Conservation (phyloP, 2,113 vertebrate genomes). For the Dryoscopus gambensis region DNA sequence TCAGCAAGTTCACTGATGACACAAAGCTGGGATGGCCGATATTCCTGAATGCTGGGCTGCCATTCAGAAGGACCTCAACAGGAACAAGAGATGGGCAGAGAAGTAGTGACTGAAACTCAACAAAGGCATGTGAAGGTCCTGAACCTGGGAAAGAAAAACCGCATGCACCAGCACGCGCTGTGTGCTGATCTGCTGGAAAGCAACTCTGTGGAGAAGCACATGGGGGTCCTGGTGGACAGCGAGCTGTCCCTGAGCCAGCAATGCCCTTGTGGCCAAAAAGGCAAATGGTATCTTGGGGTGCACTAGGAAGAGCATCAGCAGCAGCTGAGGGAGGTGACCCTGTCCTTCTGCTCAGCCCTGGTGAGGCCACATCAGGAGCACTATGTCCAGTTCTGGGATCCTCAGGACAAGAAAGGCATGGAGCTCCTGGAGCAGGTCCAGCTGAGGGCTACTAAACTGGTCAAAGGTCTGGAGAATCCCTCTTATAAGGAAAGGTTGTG, state of each 20-base stretch:
- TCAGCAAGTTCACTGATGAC: neutral
- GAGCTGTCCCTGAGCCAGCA: neutral
- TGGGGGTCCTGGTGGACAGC: neutral
- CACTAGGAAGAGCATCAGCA: neutral
- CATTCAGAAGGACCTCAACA: neutral
- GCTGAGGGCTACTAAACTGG: neutral
- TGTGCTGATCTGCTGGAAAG: neutral
- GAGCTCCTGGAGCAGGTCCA: neutral
- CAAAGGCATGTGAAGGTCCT: neutral
- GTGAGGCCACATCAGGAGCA: neutral
- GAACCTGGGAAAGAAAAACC: neutral
- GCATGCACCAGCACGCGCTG: neutral
- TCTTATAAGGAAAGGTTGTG: neutral
- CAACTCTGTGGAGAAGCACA: neutral
- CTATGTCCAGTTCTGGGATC: neutral
- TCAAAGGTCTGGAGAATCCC: neutral
- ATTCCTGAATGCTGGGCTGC: neutral
- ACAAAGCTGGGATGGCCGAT: neutral
- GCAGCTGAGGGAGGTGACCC: neutral
- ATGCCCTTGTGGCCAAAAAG: neutral
- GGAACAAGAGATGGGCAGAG: neutral
- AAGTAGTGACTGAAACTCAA: neutral
- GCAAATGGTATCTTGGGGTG: neutral
- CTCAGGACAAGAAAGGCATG: neutral
- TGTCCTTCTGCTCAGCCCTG: neutral